Evolutionary conservation across 2,797 vertebrate species (phyloP), one percentile per base, ranked within the genome.

Genomic region (Ctenopoma kingsleyae): DNA sequence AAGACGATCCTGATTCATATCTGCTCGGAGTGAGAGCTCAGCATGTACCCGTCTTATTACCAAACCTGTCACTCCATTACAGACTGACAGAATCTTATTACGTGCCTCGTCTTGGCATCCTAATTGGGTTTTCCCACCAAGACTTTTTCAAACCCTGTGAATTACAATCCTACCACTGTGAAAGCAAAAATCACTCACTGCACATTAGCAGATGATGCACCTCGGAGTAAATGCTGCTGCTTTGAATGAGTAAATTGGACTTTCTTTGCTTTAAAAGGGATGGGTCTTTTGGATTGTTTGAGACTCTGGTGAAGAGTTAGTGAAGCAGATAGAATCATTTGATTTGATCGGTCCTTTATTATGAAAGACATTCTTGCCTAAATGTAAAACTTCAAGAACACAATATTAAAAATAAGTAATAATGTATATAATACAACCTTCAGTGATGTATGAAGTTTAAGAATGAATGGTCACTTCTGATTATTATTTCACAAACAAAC

Each of bases 121-220:
- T 80, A 89, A 92, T 85, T 84, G 81, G 74, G 61, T 87, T 90
- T 84, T 67, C 53, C 61, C 50, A 52, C 63, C 47, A 49, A 61
- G 59, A 78, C 59, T 60, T 80, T 78, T 55, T 50, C 48, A 54
- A 67, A 75, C 30, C 36, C 15, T 59, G 52, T 57, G 52, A 80
- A 75, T 81, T 80, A 81, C 74, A 82, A 70, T 68, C 57, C 59
- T 10, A 74, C 71, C 71, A 56, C 74, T 60, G 76, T 71, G 81
- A 87, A 84, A 74, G 56, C 35, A 46, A 73, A 32, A 88, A 86
- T 77, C 81, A 73, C 74, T 82, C 76, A 55, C 40, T 2, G 13
- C 58, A 70, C 81, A 79, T 89, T 74, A 83, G 60, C 59, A 53
- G 74, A 71, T 41, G 71, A 76, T 41, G 69, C 79, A 82, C 83